Evolutionary conservation across 2,113 vertebrate genomes (phyloP).

Genomic region (Caloenas nicobarica): DNA sequence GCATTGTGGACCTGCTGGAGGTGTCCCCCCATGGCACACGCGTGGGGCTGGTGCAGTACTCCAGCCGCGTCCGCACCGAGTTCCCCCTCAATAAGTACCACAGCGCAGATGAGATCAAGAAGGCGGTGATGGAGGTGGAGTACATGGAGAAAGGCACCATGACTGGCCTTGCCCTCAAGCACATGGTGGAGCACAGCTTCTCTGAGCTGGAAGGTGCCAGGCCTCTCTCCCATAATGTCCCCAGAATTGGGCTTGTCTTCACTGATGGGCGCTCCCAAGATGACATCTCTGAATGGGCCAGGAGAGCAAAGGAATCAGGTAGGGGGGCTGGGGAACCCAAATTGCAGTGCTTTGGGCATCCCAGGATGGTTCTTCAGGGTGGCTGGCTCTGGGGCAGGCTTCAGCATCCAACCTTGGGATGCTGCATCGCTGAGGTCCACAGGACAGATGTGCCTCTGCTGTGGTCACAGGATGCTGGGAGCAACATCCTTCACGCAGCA

Average conservation of each 20-base stretch:
- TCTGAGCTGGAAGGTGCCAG: conserved; percentile 85
- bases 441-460: accelerated
- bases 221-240: conserved; percentile 78
- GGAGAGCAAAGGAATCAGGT: conserved; percentile 92
- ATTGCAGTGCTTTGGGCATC: neutral
- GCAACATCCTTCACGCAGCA: neutral
- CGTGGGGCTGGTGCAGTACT: conserved; percentile 94
- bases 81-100: conserved; percentile 91
- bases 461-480: neutral
- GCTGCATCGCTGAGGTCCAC: accelerated
- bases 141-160: conserved; percentile 99
- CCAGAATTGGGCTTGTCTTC: conserved; percentile 91
- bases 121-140: conserved; percentile 88
- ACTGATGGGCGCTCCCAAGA: conserved; percentile 97
- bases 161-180: conserved; percentile 93
- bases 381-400: neutral
- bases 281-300: conserved; percentile 91
- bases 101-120: conserved; percentile 86
- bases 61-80: conserved; percentile 92
- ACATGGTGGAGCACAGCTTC: conserved; percentile 97
- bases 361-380: accelerated
- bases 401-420: neutral
- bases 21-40: conserved; percentile 88
- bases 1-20: conserved; percentile 93
- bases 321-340: neutral